Conservation (phyloP, 2,888 invertebrate genomes). For the Drosophila paracracens region DNA sequence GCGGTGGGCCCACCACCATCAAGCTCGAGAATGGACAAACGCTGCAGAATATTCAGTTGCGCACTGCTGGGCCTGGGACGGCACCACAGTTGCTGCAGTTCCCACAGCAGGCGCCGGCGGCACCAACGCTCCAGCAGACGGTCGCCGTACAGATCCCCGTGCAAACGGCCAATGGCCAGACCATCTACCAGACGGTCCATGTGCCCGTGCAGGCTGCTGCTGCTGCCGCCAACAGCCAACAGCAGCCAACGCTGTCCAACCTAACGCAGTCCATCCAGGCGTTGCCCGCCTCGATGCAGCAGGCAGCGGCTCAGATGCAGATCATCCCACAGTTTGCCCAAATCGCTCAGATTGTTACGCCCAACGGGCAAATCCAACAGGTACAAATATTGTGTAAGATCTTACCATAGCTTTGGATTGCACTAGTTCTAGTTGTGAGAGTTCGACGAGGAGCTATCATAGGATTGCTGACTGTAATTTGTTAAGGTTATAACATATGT, state of each 20-base stretch:
- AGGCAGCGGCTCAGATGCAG: conserved; percentile 87
- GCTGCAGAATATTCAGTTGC: conserved; percentile 90
- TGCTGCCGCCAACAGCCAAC: conserved; percentile 84
- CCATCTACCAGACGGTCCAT: conserved; percentile 97
- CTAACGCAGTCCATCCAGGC: conserved; percentile 85
- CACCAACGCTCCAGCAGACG: conserved; percentile 86
- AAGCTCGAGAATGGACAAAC: conserved; percentile 82
- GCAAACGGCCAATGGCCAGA: conserved; percentile 89
- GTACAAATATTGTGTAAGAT: conserved; percentile 86
- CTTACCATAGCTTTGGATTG: background rate
- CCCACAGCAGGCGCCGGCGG: conserved; percentile 71
- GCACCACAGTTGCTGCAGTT: conserved; percentile 84
- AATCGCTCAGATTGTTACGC: conserved; percentile 94
- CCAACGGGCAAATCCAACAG: conserved; percentile 95
- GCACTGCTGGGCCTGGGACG: conserved; percentile 85
- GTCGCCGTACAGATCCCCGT: conserved; percentile 92
- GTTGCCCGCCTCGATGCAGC: conserved; percentile 82
- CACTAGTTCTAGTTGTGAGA: background rate
- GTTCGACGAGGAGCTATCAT: background rate
- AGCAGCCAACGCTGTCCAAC: conserved; percentile 86
- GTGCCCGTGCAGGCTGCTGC: conserved; percentile 93
- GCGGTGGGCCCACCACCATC: conserved; percentile 61
- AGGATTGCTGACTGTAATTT: background rate
- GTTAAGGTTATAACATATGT: background rate
- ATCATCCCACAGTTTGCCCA: conserved; percentile 94